phyloP scores from a whole-genome alignment of 1,140 invertebrate genomes.

The Leptinotarsa texana region DNA sequence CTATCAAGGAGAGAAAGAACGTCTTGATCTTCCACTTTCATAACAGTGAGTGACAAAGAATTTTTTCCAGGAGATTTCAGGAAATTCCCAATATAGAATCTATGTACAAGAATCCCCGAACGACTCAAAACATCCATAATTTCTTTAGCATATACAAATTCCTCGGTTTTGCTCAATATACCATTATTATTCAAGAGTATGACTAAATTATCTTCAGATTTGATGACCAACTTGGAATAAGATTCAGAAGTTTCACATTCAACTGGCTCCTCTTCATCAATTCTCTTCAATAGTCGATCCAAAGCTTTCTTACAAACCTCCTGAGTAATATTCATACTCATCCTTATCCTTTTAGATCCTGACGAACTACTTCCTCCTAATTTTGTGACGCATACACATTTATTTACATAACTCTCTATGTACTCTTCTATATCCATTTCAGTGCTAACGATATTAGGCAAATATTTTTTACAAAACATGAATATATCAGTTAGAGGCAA shows the following conservation, averaged over 20 bases:
- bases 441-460: slow-evolving; percentile 46
- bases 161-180: slow-evolving; percentile 64
- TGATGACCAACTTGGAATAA: slow-evolving; percentile 23
- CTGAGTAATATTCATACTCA: neutral
- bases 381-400: too few relatives aligned
- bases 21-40: slow-evolving; percentile 57
- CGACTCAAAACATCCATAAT: slow-evolving; percentile 56
- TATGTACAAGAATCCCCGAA: slow-evolving; percentile 55
- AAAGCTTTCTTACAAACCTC: neutral
- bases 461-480: slow-evolving; percentile 46
- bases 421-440: slow-evolving; percentile 1
- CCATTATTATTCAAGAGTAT: slow-evolving; percentile 69
- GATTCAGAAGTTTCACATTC: neutral
- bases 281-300: neutral
- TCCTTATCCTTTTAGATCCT: neutral
- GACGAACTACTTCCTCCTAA: neutral
- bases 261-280: neutral
- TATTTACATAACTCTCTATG: neutral
- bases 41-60: slow-evolving; percentile 67
- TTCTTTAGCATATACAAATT: slow-evolving; percentile 65
- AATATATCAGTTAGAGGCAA: slow-evolving; percentile 58
- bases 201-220: slow-evolving; percentile 45
- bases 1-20: slow-evolving; percentile 57
- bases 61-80: slow-evolving; percentile 64
- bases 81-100: slow-evolving; percentile 64